Percentiles rank a stretch among this genome's conserved stretches.
Evolutionary conservation across 1,140 invertebrate species (phyloP).

Genomic region (Drosophila kikkawai): DNA sequence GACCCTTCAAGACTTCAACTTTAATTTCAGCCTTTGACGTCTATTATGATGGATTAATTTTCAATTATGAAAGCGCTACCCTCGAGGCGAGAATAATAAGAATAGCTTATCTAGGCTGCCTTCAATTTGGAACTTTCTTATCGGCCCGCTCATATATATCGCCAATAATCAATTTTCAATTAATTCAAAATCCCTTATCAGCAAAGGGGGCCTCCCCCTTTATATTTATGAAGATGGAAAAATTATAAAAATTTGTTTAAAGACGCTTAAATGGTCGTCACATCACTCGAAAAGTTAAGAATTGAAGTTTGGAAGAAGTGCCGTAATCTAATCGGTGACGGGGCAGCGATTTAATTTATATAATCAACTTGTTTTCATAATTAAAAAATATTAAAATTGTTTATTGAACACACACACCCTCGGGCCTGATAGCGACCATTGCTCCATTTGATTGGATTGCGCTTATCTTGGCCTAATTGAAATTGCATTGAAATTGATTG

Average conservation of each 20-base stretch:
- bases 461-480: constrained; percentile 78
- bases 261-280: constrained; percentile 78
- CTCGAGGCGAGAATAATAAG: constrained; percentile 13
- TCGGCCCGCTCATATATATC: constrained; percentile 56
- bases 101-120: constrained; percentile 39
- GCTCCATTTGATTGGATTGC: constrained; percentile 72
- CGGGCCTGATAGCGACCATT: constrained; percentile 37
- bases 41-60: constrained; percentile 84
- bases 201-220: not conserved
- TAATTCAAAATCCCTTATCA: constrained; percentile 72
- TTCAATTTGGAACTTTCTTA: constrained; percentile 54
- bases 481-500: constrained; percentile 84
- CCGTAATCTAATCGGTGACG: constrained; percentile 67
- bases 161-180: constrained; percentile 84
- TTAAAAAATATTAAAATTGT: constrained; percentile 84
- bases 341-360: constrained; percentile 83
- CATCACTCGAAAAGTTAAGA: constrained; percentile 69
- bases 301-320: constrained; percentile 29
- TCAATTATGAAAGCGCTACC: constrained; percentile 67
- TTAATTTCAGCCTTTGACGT: constrained; percentile 64
- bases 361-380: constrained; percentile 84
- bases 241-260: constrained; percentile 83
- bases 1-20: constrained; percentile 26
- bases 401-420: constrained; percentile 62
- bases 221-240: constrained; percentile 50